phyloP scores from a whole-genome alignment of 2,797 vertebrate genomes.

The Gallinago stenura region DNA sequence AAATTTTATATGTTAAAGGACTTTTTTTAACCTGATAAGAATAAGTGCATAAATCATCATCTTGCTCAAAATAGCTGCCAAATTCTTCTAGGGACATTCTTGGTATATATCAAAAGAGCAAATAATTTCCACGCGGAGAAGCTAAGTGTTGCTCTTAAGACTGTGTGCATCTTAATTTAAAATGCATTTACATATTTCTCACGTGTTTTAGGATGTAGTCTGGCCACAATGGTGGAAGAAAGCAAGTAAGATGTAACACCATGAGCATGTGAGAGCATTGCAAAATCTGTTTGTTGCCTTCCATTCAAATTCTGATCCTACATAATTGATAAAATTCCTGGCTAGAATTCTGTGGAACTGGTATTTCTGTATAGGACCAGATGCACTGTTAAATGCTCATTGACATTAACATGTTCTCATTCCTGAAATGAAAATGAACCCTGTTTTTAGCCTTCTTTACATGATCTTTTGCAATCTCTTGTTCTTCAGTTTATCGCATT shows the following conservation, averaged over 20 bases:
- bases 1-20: background rate
- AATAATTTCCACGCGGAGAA: background rate
- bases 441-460: conserved; percentile 15
- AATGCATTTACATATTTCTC: background rate
- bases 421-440: conserved; percentile 39
- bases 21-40: background rate
- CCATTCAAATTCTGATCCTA: conserved; percentile 11
- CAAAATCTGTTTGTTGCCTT: conserved; percentile 17
- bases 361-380: conserved; percentile 49
- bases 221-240: background rate
- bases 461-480: background rate
- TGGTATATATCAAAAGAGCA: background rate
- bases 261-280: background rate
- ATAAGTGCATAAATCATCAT: background rate
- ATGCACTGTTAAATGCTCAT: conserved; percentile 29
- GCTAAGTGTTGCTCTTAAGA: background rate
- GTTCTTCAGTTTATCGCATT: conserved; percentile 19
- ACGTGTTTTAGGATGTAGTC: background rate
- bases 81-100: background rate
- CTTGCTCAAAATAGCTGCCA: background rate
- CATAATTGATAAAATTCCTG: conserved; percentile 42
- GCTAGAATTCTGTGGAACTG: background rate
- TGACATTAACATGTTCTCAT: conserved; percentile 19
- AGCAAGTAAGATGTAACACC: background rate
- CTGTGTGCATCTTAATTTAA: background rate